Conservation (phyloP, 2,113 vertebrate genomes). For the Phrynosoma platyrhinos region DNA sequence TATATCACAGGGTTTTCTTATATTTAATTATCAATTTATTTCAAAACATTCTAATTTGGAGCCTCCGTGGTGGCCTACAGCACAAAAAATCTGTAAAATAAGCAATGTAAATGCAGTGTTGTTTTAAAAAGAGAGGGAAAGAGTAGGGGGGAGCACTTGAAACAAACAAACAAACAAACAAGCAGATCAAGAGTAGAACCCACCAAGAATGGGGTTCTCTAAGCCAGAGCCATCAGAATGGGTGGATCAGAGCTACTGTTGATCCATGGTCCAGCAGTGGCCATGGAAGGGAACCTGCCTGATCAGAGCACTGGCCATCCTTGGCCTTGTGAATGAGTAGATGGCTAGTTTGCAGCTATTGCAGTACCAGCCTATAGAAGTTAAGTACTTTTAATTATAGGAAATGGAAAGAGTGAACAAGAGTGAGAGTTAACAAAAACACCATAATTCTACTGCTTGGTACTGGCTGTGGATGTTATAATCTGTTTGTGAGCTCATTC, state of each 20-base stretch:
- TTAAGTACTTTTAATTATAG: not conserved
- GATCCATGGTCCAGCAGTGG: no score
- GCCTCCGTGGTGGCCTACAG: not conserved
- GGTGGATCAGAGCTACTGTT: no score
- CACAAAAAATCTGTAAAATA: not conserved
- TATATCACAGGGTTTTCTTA: no score
- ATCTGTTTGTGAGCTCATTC: not conserved
- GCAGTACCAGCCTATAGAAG: no score
- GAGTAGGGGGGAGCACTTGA: no score
- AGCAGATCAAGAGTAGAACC: no score
- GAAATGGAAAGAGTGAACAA: not conserved
- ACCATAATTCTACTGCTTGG: not conserved
- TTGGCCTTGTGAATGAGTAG: no score
- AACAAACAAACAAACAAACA: not conserved
- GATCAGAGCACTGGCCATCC: no score
- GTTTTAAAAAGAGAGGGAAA: not conserved
- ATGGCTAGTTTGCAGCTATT: no score
- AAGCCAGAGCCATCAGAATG: no score
- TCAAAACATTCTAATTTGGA: not conserved
- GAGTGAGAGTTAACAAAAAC: slow-evolving; percentile 12
- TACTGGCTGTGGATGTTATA: not conserved
- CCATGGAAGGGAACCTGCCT: no score
- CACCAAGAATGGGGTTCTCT: no score
- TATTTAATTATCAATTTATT: not conserved
- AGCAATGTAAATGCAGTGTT: not conserved